Percentiles rank a stretch among this genome's conserved stretches.
phyloP scores from a whole-genome alignment of 1,140 invertebrate genomes.

The Bombus impatiens region DNA sequence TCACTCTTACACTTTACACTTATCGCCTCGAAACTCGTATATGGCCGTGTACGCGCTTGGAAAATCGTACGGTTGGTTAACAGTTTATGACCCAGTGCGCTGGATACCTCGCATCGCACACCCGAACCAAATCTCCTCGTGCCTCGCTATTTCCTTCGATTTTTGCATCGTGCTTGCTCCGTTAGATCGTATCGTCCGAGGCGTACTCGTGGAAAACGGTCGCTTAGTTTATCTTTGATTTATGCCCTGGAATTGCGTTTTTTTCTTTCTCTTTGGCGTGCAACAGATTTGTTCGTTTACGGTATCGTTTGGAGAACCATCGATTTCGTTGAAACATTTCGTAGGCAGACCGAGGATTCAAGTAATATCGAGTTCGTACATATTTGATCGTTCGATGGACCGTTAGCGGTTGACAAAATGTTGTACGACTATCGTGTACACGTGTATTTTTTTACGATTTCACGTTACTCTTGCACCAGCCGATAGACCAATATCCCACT shows the following conservation, averaged over 20 bases:
- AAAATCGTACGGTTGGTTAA: constrained; percentile 21
- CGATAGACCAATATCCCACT: not conserved
- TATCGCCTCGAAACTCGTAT: constrained; percentile 33
- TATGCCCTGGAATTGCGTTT: constrained; percentile 13
- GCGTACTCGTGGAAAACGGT: not conserved
- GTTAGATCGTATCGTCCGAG: constrained; percentile 20
- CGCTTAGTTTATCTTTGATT: constrained; percentile 19
- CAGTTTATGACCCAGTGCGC: constrained; percentile 36
- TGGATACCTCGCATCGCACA: not conserved
- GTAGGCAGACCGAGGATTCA: not conserved
- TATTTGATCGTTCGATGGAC: not conserved
- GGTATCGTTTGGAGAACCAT: not conserved
- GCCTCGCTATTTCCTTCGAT: constrained; percentile 3
- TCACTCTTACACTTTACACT: constrained; percentile 50
- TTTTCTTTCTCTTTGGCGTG: too few species aligned
- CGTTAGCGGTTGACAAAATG: constrained; percentile 27
- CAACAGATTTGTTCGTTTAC: not conserved
- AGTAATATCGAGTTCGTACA: not conserved
- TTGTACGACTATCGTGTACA: not conserved
- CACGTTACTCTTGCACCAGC: not conserved
- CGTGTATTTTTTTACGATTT: not conserved
- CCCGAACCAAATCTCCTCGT: not conserved
- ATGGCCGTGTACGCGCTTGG: not conserved
- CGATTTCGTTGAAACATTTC: not conserved
- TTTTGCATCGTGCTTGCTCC: not conserved